Evolutionary conservation across 1,140 invertebrate genomes (phyloP).

Genomic region (Gryon sp.): DNA sequence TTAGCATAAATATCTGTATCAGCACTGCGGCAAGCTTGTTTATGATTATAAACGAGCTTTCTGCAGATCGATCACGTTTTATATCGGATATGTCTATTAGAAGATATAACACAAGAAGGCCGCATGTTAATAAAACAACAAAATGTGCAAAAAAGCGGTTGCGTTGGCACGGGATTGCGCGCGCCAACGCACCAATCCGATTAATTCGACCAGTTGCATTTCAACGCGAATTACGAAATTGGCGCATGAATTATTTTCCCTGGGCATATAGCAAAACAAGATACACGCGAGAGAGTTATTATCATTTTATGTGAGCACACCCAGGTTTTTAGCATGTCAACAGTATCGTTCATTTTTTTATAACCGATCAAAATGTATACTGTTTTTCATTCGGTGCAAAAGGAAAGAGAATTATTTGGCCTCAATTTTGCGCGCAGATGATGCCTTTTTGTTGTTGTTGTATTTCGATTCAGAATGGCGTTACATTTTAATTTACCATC

Average conservation of each 20-base stretch:
- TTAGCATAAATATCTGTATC: too few relatives aligned
- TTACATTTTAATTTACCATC: background rate
- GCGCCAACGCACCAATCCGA: conserved; percentile 22
- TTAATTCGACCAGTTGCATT: conserved; percentile 36
- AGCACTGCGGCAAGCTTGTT: too few relatives aligned
- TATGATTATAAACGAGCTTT: conserved; percentile 55
- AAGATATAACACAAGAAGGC: conserved; percentile 40
- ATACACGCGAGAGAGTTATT: conserved; percentile 39
- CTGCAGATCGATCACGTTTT: conserved; percentile 39
- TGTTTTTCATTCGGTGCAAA: too few relatives aligned
- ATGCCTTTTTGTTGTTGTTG: too few relatives aligned
- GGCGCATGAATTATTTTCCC: conserved; percentile 28
- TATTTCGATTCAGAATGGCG: background rate
- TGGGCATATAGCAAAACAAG: conserved; percentile 25
- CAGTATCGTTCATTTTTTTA: conserved; percentile 24
- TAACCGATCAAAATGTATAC: conserved; percentile 27
- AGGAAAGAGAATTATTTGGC: too few relatives aligned
- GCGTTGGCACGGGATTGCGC: background rate
- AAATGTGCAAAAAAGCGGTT: conserved; percentile 19
- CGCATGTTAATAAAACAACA: conserved; percentile 38
- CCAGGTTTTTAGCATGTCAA: conserved; percentile 26
- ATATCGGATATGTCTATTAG: conserved; percentile 48
- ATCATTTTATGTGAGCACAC: conserved; percentile 37
- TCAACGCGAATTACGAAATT: conserved; percentile 42
- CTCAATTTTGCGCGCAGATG: too few relatives aligned